Evolutionary conservation across 2,797 vertebrate genomes (phyloP).

Genomic region (Lagocephalus sceleratus): DNA sequence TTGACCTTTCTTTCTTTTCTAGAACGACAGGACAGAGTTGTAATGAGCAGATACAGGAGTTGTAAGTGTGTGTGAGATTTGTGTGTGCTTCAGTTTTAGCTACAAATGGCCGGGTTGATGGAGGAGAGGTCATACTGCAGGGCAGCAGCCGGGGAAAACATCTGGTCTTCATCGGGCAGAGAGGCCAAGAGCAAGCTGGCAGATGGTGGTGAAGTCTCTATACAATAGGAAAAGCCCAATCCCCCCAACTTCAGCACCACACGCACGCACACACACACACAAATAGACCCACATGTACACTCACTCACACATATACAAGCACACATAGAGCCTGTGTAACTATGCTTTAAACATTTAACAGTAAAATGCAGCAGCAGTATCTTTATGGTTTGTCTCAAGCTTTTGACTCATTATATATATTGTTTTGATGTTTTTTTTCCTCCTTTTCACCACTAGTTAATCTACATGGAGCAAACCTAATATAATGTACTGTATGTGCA

Average conservation of each 20-base stretch:
- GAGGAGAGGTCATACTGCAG: constrained; percentile 66
- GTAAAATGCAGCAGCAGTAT: neutral
- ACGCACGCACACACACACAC: constrained; percentile 9
- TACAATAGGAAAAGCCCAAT: constrained; percentile 68
- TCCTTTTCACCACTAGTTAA: too few species aligned
- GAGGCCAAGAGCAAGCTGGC: constrained; percentile 64
- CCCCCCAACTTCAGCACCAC: constrained; percentile 40
- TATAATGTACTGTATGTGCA: too few species aligned
- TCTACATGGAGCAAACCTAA: too few species aligned
- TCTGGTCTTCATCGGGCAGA: constrained; percentile 74
- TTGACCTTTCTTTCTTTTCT: too few species aligned
- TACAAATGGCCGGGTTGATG: constrained; percentile 57
- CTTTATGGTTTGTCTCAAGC: neutral
- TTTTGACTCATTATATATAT: neutral
- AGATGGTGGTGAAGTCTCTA: constrained; percentile 73
- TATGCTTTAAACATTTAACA: constrained; percentile 5
- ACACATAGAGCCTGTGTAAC: neutral
- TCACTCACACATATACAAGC: neutral
- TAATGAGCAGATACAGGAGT: constrained; percentile 7
- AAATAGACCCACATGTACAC: constrained; percentile 20
- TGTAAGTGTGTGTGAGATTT: constrained; percentile 47
- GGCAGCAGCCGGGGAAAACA: constrained; percentile 69
- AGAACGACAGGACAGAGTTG: too few species aligned
- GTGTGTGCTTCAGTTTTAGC: constrained; percentile 37
- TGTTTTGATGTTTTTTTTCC: too few species aligned